Percentiles rank a stretch among this genome's conserved stretches.
Evolutionary conservation across 2,797 vertebrate genomes (phyloP).

Genomic region (Octomys mimax): DNA sequence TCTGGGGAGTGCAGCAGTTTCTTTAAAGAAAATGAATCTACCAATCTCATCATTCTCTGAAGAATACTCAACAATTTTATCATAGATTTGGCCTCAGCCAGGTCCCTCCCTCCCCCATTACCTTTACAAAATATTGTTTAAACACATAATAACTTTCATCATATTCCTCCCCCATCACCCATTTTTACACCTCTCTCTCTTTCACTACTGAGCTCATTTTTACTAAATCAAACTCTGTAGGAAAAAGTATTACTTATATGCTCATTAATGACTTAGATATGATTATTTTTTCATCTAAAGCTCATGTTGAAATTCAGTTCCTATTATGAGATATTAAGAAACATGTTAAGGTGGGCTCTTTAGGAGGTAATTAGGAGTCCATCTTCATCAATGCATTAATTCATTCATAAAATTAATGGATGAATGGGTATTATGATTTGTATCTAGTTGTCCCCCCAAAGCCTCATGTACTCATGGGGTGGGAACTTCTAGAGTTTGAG

Average conservation of each 20-base stretch:
- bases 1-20: neutral
- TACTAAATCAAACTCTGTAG: constrained; percentile 33
- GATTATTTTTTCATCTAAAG: neutral
- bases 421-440: neutral
- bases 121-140: neutral
- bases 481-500: no score
- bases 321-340: neutral
- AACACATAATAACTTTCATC: neutral
- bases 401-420: neutral
- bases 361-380: neutral
- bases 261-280: neutral
- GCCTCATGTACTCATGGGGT: no score
- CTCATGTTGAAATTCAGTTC: neutral
- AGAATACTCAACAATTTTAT: constrained; percentile 42
- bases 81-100: constrained; percentile 26
- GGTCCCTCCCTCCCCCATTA: neutral
- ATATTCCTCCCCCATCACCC: neutral
- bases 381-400: neutral
- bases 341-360: neutral
- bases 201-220: neutral
- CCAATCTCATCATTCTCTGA: neutral
- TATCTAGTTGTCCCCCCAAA: no score
- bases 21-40: constrained; percentile 45
- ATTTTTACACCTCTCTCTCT: neutral
- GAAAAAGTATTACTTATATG: neutral